Evolutionary conservation across 2,888 invertebrate species (phyloP), one percentile per base, ranked within the genome.

Genomic region (Eupithecia abbreviata): DNA sequence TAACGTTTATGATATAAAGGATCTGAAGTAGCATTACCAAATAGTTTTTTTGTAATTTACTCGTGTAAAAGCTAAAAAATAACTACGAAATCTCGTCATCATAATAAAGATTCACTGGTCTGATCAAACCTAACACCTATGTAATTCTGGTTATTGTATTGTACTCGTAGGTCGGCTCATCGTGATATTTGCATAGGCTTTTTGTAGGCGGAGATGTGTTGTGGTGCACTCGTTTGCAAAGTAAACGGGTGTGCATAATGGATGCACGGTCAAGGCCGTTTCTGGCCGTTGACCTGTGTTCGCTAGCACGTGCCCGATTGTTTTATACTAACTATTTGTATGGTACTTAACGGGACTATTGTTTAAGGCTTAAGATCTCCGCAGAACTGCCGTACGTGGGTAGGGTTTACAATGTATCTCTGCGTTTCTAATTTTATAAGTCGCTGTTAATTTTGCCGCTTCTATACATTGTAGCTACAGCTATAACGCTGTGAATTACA

Each of bases 171-270:
- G 45, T 18, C 10, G 67, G 43, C 45, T 68, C 10, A 68, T 68
- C 43, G n/a, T 18, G 67, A 45, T 68, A 68, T 68, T 68, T 68
- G 43, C 67, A 68, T 43, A 85, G 86, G 84, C 82, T 76, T 72
- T 47, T 82, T 78, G 85, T 87, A 87, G 86, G 86, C 85, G 86
- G 87, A 89, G 91, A 47, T 90, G 90, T 89, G 89, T 90, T 90
- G 89, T 88, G 88, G 86, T 92, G 93, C 92, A 93, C 90, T 93
- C 89, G 91, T 93, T 93, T 90, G 91, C 90, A 91, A 78, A 93
- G 93, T 91, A 92, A 93, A 92, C 92, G 89, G 90, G 89, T 92
- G 91, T 92, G 92, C 91, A 93, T 94, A 94, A 93, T 94, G 90
- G 91, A 92, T 92, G 91, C 90, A 90, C 92, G 93, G 93, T 93